These are phyloP conservation scores for Pteronotus mesoamericanus DNA, from an alignment of 2,797 vertebrate species.

Conservation along the genomic window DNA sequence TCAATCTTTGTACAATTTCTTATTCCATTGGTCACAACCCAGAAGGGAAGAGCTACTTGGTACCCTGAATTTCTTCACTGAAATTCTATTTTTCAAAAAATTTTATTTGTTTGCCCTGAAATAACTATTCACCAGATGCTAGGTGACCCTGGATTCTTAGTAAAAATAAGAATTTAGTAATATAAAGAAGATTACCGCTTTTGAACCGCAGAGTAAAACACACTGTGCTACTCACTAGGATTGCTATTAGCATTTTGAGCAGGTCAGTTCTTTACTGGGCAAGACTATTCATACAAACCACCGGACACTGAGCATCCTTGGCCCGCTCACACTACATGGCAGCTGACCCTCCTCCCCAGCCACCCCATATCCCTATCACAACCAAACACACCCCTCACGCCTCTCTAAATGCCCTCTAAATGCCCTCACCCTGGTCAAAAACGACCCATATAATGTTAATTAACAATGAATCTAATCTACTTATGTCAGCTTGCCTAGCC, in stretches of 20 bases:
- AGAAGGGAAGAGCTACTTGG: neutral
- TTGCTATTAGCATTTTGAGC: neutral
- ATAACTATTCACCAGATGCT: neutral
- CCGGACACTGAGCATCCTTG: neutral
- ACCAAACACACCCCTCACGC: neutral
- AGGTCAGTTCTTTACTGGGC: neutral
- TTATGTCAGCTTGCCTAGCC: neutral
- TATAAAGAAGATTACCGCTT: neutral
- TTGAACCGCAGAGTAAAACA: neutral
- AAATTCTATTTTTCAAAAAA: neutral
- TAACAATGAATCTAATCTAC: constrained; percentile 11
- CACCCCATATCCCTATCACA: neutral
- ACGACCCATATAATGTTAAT: neutral
- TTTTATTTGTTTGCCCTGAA: neutral
- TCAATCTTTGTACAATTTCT: neutral
- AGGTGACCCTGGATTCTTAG: neutral
- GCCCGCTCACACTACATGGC: neutral
- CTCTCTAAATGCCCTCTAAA: constrained; percentile 14
- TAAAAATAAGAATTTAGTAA: neutral
- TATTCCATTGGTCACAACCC: neutral
- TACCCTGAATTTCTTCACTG: neutral
- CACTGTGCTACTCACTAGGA: neutral
- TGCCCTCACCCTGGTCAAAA: neutral
- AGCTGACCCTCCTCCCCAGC: neutral
- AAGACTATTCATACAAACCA: neutral